Evolutionary conservation across 1,140 invertebrate species (phyloP), one percentile per base, ranked within the genome.

Genomic region (Eumeta japonica): DNA sequence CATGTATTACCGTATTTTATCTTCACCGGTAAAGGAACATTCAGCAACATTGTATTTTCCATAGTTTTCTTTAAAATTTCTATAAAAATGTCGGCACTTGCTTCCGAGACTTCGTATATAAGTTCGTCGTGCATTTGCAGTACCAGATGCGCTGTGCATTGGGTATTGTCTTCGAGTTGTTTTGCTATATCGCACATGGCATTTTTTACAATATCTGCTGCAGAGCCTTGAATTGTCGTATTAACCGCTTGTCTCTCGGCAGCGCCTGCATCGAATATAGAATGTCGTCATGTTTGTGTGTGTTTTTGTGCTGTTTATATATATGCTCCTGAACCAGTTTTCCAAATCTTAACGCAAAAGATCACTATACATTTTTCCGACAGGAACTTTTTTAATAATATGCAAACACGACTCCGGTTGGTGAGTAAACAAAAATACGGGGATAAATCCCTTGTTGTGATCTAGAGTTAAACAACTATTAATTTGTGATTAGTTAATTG

Each of bases 61-160:
- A 97, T 96, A 10, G 80, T 79, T 14, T 80, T 60, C 54, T 86
- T 87, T 11, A 97, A 68, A 24, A 90, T 79, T 39, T 58, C 60
- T 1, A 81, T 81, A 11, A 90, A 83, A 44, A 75, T 53, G 5
- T 75, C 55, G 12, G 90, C 61, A 62, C 86, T 78, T 10, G 73
- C 57, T 43, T 74, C 47, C 11, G 77, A 71, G 40, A 96, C 91
- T 80, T 99, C 94, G 57, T 90, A 97, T 15, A 99, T 84, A 1
- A 99, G 77, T 80, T 99, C 96, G 76, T 99, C 96, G 60, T 98
- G 95, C 44, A 98, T 76, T 61, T 98, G 92, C 20, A 98, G 73
- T 2, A 97, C 81, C 12, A 97, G 76, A 43, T 80, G 82, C 1
- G 81, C 59, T 58, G 78, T 55, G 43, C 62, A 39, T 41, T 31